Conservation (phyloP, 2,113 vertebrate genomes). For the Platichthys flesus region DNA sequence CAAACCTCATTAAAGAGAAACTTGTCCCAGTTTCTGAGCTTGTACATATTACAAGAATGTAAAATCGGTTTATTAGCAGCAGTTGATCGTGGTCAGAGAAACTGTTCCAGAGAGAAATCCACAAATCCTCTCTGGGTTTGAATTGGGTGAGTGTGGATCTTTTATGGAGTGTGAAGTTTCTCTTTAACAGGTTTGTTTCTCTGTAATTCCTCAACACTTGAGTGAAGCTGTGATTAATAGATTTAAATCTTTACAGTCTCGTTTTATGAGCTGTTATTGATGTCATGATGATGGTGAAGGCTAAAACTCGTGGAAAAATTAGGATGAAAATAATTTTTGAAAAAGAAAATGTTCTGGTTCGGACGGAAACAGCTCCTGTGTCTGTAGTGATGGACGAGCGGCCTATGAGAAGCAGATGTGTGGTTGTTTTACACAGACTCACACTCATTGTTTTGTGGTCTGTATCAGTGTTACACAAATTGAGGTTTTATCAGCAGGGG, state of each 20-base stretch:
- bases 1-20: too few species aligned
- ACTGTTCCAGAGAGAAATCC: too few species aligned
- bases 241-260: background rate
- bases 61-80: too few species aligned
- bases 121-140: too few species aligned
- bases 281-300: background rate
- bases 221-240: background rate
- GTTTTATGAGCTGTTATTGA: background rate
- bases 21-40: too few species aligned
- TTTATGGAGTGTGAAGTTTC: background rate
- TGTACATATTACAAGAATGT: too few species aligned
- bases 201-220: background rate
- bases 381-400: constrained; percentile 13
- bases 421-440: constrained; percentile 23
- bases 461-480: background rate
- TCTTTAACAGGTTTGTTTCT: background rate
- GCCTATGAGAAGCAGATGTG: constrained; percentile 32
- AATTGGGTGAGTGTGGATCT: background rate
- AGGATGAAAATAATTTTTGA: background rate
- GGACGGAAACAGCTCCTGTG: background rate
- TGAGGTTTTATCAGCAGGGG: background rate
- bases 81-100: too few species aligned
- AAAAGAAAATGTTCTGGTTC: background rate
- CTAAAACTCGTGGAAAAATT: background rate
- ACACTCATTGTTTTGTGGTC: background rate